Conservation (phyloP, 1,140 invertebrate species). For the Dinothrombium tinctorium region DNA sequence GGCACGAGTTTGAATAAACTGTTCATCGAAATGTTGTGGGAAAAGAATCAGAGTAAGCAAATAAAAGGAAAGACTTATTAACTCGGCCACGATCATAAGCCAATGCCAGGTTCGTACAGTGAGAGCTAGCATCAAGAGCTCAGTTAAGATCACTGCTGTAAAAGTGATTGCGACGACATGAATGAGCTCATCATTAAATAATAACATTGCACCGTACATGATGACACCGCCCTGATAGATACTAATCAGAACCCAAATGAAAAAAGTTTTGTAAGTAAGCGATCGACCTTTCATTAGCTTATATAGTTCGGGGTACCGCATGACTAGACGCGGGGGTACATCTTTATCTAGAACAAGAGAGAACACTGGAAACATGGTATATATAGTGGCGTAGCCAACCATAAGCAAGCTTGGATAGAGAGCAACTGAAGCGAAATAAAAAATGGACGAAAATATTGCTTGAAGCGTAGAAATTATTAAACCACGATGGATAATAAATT, state of each 20-base stretch:
- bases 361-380: slow-evolving; percentile 97
- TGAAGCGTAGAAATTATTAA: slow-evolving; percentile 98
- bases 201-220: slow-evolving; percentile 89
- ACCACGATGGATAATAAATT: slow-evolving; percentile 96
- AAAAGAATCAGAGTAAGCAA: slow-evolving; percentile 45
- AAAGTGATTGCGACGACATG: slow-evolving; percentile 98
- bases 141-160: slow-evolving; percentile 85
- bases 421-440: slow-evolving; percentile 91
- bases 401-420: slow-evolving; percentile 95
- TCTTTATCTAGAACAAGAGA: slow-evolving; percentile 83
- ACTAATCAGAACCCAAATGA: slow-evolving; percentile 93
- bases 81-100: slow-evolving; percentile 83
- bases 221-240: slow-evolving; percentile 98
- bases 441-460: slow-evolving; percentile 92
- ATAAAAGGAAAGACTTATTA: slow-evolving; percentile 66
- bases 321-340: slow-evolving; percentile 67
- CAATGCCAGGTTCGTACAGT: slow-evolving; percentile 52
- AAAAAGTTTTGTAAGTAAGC: slow-evolving; percentile 81
- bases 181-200: slow-evolving; percentile 96
- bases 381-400: slow-evolving; percentile 95
- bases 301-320: slow-evolving; percentile 91
- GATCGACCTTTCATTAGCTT: slow-evolving; percentile 57
- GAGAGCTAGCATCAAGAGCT: slow-evolving; percentile 94
- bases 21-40: slow-evolving; percentile 77
- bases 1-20: slow-evolving; percentile 73